Conservation (phyloP, 2,797 vertebrate genomes). For the Melanotaenia nigrans region DNA sequence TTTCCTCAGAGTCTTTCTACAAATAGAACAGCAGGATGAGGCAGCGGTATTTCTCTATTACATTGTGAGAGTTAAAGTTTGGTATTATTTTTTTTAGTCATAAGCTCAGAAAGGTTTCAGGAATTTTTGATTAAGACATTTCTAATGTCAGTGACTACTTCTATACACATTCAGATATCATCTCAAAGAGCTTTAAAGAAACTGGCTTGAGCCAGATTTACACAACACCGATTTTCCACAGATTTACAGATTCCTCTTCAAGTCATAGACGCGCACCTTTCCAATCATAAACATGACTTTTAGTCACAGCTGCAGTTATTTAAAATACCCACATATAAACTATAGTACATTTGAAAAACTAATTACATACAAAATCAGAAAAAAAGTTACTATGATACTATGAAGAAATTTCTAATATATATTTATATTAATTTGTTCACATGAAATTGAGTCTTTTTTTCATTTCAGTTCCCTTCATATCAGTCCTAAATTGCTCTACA, state of each 20-base stretch:
- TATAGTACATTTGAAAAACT: neutral
- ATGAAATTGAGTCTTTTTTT: neutral
- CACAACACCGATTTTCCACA: too few species aligned
- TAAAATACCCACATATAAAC: neutral
- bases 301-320: neutral
- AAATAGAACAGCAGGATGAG: neutral
- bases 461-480: neutral
- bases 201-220: neutral
- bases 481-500: neutral
- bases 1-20: neutral
- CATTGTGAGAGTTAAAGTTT: slow-evolving; percentile 8
- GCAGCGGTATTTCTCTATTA: neutral
- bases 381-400: neutral
- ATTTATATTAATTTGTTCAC: neutral
- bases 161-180: neutral
- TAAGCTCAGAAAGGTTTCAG: neutral
- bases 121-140: neutral
- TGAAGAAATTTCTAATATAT: neutral
- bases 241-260: neutral
- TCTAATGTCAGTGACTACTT: neutral
- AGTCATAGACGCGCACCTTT: neutral
- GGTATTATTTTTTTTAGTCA: neutral
- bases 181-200: neutral
- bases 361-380: neutral
- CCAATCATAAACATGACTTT: neutral